Base-by-base conservation (phyloP, 2,797 vertebrate species). In the Labroides dimidiatus region DNA sequence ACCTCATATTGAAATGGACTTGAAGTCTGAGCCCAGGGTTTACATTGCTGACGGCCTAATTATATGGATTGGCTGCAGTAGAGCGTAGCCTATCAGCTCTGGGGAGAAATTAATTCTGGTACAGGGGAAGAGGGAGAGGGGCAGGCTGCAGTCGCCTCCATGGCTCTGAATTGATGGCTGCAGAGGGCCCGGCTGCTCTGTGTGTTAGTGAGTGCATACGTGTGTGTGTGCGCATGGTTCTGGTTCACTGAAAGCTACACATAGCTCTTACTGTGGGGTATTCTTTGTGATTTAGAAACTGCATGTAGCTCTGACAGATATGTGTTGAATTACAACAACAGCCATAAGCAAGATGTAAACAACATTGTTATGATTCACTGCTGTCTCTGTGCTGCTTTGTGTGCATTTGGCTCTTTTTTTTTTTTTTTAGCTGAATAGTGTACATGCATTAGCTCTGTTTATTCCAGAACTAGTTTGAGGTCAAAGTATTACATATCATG, bases 41-140 rank as follows among this genome's bases (percentile, higher is more conserved):
- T 93, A 91, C 90, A 89, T 89, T 88, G 91, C 91, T 92, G 91
- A 94, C 88, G 84, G 93, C 86, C 91, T 94, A 93, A 94, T 94
- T 94, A 94, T 93, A 93, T 90, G 91, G 92, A 91, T 92, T 90
- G 91, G 90, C 91, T 92, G 91, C 93, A 91, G 91, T 89, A 79
- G 91, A 93, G 91, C 92, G 75, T 88, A 89, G 88, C 90, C 90
- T 85, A 91, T 91, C 90, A 89, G 89, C 91, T 90, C 91, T 77
- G 78, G 87, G 88, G 90, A 91, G 82, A 85, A 90, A 91, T 91
- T 88, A 85, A 87, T 87, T 91, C 84, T 91, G 80, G 85, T 85
- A 85, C 72, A 79, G 78, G 77, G 81, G 76, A 75, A 75, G 78
- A 52, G 75, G 74, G 80, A 80, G 76, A 70, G 72, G 33, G 72